These are phyloP conservation scores for Chauna torquata DNA, from an alignment of 2,113 vertebrate species.

Conservation along the genomic window DNA sequence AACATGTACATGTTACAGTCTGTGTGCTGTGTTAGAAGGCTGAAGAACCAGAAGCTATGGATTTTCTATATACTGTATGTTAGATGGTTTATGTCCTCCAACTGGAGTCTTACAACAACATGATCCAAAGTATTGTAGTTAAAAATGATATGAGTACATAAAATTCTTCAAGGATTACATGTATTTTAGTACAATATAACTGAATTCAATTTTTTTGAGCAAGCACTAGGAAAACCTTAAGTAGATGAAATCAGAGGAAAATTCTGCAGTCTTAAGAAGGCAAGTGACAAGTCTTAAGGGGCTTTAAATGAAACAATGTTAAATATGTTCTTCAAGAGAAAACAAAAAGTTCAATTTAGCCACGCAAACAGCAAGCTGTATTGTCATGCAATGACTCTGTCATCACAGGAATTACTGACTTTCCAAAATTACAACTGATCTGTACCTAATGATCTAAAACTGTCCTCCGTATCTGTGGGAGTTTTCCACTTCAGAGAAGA, in stretches of 20 bases:
- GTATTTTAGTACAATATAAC: background rate
- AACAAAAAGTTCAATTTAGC: background rate
- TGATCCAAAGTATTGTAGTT: background rate
- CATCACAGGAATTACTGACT: background rate
- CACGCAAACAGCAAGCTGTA: background rate
- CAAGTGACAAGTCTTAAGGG: background rate
- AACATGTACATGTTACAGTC: background rate
- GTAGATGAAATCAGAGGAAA: background rate
- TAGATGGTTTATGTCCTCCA: background rate
- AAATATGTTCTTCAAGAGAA: background rate
- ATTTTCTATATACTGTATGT: background rate
- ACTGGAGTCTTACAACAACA: background rate
- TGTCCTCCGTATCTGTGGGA: background rate
- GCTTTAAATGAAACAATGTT: background rate
- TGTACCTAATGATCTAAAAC: background rate
- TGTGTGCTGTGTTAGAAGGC: background rate
- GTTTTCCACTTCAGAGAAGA: background rate
- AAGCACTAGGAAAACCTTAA: background rate
- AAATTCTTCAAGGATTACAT: background rate
- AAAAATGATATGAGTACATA: background rate
- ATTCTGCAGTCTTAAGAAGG: background rate
- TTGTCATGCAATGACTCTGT: background rate
- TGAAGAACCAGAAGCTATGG: background rate
- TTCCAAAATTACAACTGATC: background rate
- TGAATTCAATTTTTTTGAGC: background rate